Evolutionary conservation across 2,113 vertebrate species (phyloP).

Genomic region (Abramis brama): DNA sequence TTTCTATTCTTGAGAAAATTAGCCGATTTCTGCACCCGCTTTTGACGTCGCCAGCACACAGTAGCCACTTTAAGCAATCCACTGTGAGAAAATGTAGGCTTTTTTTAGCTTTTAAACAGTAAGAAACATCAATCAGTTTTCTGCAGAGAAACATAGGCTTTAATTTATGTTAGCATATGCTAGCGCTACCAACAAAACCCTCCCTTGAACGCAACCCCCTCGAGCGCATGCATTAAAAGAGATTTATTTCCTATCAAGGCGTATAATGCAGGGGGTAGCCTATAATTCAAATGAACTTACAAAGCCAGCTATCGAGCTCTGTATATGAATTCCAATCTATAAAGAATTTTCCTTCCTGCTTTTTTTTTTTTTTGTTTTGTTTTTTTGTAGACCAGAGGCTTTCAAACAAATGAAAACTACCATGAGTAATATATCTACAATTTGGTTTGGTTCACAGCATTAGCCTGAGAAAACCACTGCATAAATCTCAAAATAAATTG

Average conservation of each 20-base stretch:
- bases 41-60: constrained; percentile 49
- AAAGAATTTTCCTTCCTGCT: constrained; percentile 54
- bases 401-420: constrained; percentile 62
- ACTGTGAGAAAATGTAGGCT: constrained; percentile 10
- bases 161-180: constrained; percentile 78
- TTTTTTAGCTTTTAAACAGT: constrained; percentile 39
- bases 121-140: constrained; percentile 51
- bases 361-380: constrained; percentile 22
- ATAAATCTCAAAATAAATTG: constrained; percentile 22
- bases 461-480: not conserved
- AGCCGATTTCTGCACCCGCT: constrained; percentile 43
- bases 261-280: constrained; percentile 69
- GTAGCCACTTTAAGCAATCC: constrained; percentile 37
- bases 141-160: constrained; percentile 58
- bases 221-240: constrained; percentile 74
- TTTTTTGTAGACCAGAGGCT: constrained; percentile 56
- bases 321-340: constrained; percentile 69
- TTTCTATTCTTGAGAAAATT: constrained; percentile 60
- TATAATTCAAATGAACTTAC: constrained; percentile 77
- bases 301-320: constrained; percentile 65
- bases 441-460: constrained; percentile 34
- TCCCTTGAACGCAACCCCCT: constrained; percentile 51
- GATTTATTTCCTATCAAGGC: constrained; percentile 79
- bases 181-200: constrained; percentile 57
- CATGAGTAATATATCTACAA: constrained; percentile 23